Conservation (phyloP, 2,888 invertebrate genomes). For the Celastrina argiolus region DNA sequence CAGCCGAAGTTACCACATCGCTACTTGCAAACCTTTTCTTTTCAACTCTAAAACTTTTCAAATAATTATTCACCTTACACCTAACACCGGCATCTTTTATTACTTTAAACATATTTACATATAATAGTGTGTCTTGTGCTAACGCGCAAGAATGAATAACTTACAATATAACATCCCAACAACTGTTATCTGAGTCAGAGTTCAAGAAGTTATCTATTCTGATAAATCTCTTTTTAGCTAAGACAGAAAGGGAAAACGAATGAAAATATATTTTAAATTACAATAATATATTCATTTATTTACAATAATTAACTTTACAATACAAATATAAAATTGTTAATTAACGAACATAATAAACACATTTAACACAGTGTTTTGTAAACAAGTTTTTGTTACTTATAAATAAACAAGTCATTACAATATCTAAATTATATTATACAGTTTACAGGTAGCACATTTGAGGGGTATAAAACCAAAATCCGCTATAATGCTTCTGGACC, state of each 20-base stretch:
- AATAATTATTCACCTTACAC: slow-evolving; percentile 46
- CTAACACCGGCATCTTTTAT: slow-evolving; percentile 48
- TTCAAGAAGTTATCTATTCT: not conserved
- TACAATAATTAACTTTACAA: slow-evolving; percentile 3
- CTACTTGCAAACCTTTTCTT: slow-evolving; percentile 42
- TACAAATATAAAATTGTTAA: not conserved
- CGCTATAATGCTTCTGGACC: too few relatives aligned
- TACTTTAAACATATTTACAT: slow-evolving; percentile 56
- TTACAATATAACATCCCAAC: not conserved
- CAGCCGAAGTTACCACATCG: slow-evolving; percentile 77
- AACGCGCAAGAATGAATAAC: not conserved
- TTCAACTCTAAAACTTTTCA: slow-evolving; percentile 43
- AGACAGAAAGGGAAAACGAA: not conserved
- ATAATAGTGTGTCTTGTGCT: slow-evolving; percentile 6
- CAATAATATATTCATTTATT: slow-evolving; percentile 15
- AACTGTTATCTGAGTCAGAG: not conserved
- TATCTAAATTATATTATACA: not conserved
- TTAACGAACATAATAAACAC: not conserved
- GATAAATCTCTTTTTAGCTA: slow-evolving; percentile 4
- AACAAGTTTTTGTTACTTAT: not conserved
- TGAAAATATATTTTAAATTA: not conserved
- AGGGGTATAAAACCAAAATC: too few relatives aligned
- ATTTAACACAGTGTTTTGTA: not conserved
- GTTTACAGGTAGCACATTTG: too few relatives aligned
- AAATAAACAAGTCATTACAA: slow-evolving; percentile 9